Percentiles rank a stretch among this genome's conserved stretches.
These are phyloP conservation scores for Lydus trimaculatus DNA, from an alignment of 2,888 invertebrate species.

Conservation along the genomic window DNA sequence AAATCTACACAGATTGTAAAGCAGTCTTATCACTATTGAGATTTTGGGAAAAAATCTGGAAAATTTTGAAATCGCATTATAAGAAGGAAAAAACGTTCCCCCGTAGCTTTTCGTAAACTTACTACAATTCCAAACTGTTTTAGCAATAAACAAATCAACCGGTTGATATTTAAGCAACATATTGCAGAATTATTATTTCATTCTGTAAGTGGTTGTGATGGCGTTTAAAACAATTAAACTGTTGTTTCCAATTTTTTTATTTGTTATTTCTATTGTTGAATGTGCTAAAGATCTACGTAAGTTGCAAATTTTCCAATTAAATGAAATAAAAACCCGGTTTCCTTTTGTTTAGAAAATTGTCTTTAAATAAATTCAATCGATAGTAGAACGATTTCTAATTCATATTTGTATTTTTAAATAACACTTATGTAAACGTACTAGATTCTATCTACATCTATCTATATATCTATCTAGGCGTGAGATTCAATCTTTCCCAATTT, in stretches of 20 bases:
- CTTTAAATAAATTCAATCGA: neutral
- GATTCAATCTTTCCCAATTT: neutral
- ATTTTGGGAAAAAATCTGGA: too few relatives aligned
- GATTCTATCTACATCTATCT: neutral
- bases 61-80: too few relatives aligned
- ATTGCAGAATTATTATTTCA: conserved; percentile 44
- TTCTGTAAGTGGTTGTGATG: neutral
- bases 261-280: neutral
- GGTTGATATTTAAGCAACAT: conserved; percentile 40
- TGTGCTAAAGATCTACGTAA: neutral
- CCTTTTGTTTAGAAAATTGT: neutral
- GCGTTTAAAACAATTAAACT: neutral
- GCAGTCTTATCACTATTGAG: too few relatives aligned
- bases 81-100: too few relatives aligned
- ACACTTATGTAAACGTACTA: neutral
- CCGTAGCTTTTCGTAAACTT: neutral
- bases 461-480: too few relatives aligned
- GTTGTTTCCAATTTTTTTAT: neutral
- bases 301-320: neutral
- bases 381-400: conserved; percentile 2
- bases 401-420: conserved; percentile 3
- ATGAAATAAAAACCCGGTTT: neutral
- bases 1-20: too few relatives aligned
- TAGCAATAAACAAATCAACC: neutral
- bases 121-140: neutral